Evolutionary conservation across 1,140 invertebrate species (phyloP), one percentile per base, ranked within the genome.

Genomic region (Dreissena rostriformis): DNA sequence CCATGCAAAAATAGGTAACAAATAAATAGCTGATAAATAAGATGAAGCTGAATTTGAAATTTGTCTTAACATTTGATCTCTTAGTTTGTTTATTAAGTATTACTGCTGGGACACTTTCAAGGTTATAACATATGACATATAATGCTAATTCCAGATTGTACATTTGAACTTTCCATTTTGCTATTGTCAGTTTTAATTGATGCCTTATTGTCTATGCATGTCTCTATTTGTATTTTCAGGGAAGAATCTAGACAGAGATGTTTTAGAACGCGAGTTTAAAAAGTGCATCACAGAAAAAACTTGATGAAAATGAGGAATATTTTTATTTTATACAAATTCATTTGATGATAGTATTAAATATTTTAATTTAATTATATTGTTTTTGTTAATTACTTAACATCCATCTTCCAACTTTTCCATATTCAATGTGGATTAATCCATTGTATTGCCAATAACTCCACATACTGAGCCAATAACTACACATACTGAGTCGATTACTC

Each of bases 201-300:
- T 61, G 17, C 12, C 17, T 61, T 4, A 24, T 19, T 24, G 2
- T 19, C 57, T n/a, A n/a, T 61, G 17, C 17, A 61, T 19, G 17
- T 4, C 19, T 53, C 61, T 76, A 53, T 75, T 70, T 76, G 14
- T 68, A 74, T 17, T 86, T 86, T 76, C 81, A 86, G 85, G 85
- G 67, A 77, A 73, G 51, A 83, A 86, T 80, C 49, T 86, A 29
- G 85, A 86, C 49, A 61, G 75, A 74, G 67, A 76, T n/a, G 70
- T 86, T 17, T 68, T 86, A 73, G 61, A 80, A 51, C 53, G 81
- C 22, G 29, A 81, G 5, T 85, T 85, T 68, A 52, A 28, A 71
- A 52, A 71, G 28, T 86, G 84, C 53, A 19, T 77, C 19, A 61
- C 51, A 15, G 49, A 81, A 26, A 49, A 63, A 22, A 81, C 79